Percentiles rank a stretch among this genome's conserved stretches.
Conservation (phyloP, 1,140 invertebrate genomes). For the Calephelis virginiensis region DNA sequence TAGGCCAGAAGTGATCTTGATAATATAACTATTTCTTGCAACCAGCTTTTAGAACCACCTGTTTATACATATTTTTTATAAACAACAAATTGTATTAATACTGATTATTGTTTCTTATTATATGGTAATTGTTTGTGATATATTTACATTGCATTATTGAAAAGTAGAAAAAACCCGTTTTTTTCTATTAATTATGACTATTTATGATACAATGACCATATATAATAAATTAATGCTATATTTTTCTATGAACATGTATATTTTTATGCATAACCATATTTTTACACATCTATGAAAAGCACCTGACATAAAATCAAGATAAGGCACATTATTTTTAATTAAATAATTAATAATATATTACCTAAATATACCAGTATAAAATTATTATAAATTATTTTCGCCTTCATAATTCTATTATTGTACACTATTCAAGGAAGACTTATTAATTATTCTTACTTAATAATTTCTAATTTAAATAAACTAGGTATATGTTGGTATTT, state of each 20-base stretch:
- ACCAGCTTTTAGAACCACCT: neutral
- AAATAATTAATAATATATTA: constrained; percentile 16
- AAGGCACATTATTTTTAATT: constrained; percentile 45
- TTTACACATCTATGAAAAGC: constrained; percentile 34
- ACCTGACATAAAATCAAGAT: constrained; percentile 43
- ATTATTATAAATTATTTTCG: constrained; percentile 14
- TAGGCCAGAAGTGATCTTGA: neutral
- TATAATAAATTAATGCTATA: constrained; percentile 34
- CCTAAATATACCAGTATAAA: constrained; percentile 6
- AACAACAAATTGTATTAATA: constrained; percentile 71
- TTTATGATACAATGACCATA: constrained; percentile 53
- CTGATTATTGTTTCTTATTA: constrained; percentile 70
- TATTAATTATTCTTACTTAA: constrained; percentile 10
- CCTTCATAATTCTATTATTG: constrained; percentile 8
- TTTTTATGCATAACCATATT: constrained; percentile 18
- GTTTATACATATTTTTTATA: constrained; percentile 40
- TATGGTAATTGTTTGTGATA: constrained; percentile 68
- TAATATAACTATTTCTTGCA: neutral
- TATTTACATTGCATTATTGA: constrained; percentile 65
- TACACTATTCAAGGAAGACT: constrained; percentile 18
- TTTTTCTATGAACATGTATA: constrained; percentile 20
- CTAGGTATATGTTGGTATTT: neutral
- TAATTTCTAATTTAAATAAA: constrained; percentile 2
- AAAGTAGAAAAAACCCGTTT: constrained; percentile 50
- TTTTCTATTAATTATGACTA: constrained; percentile 34